Base-by-base conservation (phyloP, 2,113 vertebrate genomes). In the Crotophaga sulcirostris region DNA sequence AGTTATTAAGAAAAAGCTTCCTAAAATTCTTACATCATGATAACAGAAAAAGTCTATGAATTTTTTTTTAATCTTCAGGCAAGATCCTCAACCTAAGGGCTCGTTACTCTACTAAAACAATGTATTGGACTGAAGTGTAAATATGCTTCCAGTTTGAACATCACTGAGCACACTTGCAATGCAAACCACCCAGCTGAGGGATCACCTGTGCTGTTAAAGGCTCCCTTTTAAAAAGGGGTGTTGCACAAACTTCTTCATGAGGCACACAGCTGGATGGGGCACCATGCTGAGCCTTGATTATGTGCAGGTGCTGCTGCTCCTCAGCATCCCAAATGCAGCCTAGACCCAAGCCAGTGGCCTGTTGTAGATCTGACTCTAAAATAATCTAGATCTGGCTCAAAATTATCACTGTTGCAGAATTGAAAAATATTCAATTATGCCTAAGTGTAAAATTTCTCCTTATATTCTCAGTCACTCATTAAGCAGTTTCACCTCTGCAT, bases 231-330 rank as follows among this genome's bases (percentile, higher is more conserved):
- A 51, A 49, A 18, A 31, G 15, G 16, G 29, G 3, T 51, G 25
- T 33, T 52, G 31, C 44, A 64, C 15, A n/a, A 59, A 25, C 21
- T 33, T 36, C 70, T 15, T 60, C 3, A 0, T 1, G 9, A 36
- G 34, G 42, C 16, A 19, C 31, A 13, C 5, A 7, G 34, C 45
- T 1, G 1, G 38, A 47, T 0, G 3, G 25, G 29, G 11, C 23
- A 38, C 47, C 1, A 3, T 7, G 19, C 12, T 89, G 47, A n/a
- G 34, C 17, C 31, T 73, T 28, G 26, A 17, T 15, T 33, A 23
- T 44, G 14, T 31, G 23, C 38, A 34, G 42, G 60, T 36, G 29
- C 24, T 45, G 36, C 28, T 75, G 62, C 33, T 63, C 11, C 36
- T 76, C 28, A 4, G 29, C 26, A 38, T 76, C 36, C 34, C 2